Base-by-base conservation (phyloP, 2,888 invertebrate genomes). In the Idaea aversata region DNA sequence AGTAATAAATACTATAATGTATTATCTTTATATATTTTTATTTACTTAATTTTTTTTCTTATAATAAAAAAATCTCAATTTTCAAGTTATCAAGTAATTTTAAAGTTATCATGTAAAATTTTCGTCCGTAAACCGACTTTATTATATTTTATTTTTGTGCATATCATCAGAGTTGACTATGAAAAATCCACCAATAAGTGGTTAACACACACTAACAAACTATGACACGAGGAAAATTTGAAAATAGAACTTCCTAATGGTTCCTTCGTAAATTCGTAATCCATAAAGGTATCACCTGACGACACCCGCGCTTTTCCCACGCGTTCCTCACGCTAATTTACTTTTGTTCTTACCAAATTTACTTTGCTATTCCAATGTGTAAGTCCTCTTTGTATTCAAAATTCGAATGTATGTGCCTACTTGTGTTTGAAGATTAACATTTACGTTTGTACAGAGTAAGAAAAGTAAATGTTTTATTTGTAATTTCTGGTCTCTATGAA, bases 321-420 rank as follows among this genome's bases (percentile, higher is more conserved):
- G 80, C 76, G 75, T 59, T 47, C 47, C 68, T 63, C 81, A 77
- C 81, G 81, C 78, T 89, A 89, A 90, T 90, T 90, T 88, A 80
- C 86, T 86, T 86, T 90, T 89, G 87, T 90, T 88, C 86, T 82
- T 84, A 83, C 77, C 76, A 77, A 80, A 78, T 82, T 80, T 79
- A 78, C 78, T 75, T 77, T 81, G 81, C 81, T 80, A 84, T 85
- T 86, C 85, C 77, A 78, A 82, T 85, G 80, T 73, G 78, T 76
- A 72, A 80, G 78, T 80, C 76, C 79, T 74, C 76, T 83, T 76
- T 75, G 73, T 79, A 71, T 77, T 76, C 80, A 80, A 82, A 82
- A 80, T 83, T 81, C 78, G 79, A 81, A 82, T 78, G 79, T 77
- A 77, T 77, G 82, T 80, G 81, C 47, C 47, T 47, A 47, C 47